Conservation (phyloP, 2,888 invertebrate genomes). For the Troglohyphantes excavatus region DNA sequence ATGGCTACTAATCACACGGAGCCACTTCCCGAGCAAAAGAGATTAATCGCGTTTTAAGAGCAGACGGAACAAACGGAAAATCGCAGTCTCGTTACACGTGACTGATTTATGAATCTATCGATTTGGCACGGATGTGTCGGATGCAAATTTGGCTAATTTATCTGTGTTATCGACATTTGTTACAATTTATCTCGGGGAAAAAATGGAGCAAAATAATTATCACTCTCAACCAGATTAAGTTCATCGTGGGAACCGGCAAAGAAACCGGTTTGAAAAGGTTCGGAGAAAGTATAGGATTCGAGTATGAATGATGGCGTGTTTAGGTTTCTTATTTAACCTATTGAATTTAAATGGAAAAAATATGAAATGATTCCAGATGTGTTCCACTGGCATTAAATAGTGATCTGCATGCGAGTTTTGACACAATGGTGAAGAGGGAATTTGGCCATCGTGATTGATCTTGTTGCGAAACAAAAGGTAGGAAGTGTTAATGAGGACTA, state of each 20-base stretch:
- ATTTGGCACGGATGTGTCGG: slow-evolving; percentile 3
- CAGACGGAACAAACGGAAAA: background rate
- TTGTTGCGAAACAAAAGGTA: background rate
- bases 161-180: slow-evolving; percentile 5
- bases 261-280: background rate
- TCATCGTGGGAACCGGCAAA: slow-evolving; percentile 3
- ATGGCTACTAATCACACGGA: background rate
- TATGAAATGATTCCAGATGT: background rate
- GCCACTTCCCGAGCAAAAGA: background rate
- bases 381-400: slow-evolving; percentile 3
- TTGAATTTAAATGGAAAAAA: background rate
- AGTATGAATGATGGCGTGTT: background rate
- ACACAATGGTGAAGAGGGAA: slow-evolving; percentile 14
- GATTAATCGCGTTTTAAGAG: background rate
- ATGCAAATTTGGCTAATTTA: slow-evolving; percentile 37
- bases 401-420: slow-evolving; percentile 5
- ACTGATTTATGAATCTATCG: background rate
- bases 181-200: slow-evolving; percentile 24
- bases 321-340: slow-evolving; percentile 12
- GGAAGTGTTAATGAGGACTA: background rate
- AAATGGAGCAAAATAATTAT: slow-evolving; percentile 40
- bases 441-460: background rate
- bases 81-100: background rate
- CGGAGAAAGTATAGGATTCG: background rate
- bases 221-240: slow-evolving; percentile 33